Evolutionary conservation across 1,140 invertebrate species (phyloP).

Genomic region (Antheraea pernyi): DNA sequence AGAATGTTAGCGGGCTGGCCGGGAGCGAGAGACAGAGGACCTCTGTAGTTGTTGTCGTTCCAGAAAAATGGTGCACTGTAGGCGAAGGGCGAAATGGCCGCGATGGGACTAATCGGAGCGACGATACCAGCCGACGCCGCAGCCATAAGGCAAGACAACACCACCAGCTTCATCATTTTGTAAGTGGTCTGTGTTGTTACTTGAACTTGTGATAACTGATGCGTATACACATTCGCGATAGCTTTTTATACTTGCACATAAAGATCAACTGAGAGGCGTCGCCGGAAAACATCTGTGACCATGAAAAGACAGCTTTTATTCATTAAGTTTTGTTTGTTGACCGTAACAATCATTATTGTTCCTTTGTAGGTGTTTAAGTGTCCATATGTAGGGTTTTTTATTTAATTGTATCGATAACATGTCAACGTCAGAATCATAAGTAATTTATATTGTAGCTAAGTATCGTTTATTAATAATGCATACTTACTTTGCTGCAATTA

Average conservation of each 20-base stretch:
- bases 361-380: not conserved
- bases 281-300: conserved; percentile 38
- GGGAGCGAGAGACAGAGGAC: conserved; percentile 53
- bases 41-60: conserved; percentile 44
- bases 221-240: conserved; percentile 5
- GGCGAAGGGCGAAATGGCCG: conserved; percentile 18
- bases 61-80: conserved; percentile 12
- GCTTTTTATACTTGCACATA: conserved; percentile 24
- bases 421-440: not conserved
- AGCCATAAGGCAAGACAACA: conserved; percentile 74
- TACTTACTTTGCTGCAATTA: not conserved
- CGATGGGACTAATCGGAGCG: conserved; percentile 40
- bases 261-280: conserved; percentile 28
- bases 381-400: not conserved
- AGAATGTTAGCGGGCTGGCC: conserved; percentile 57
- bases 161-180: conserved; percentile 75
- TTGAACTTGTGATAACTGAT: conserved; percentile 41
- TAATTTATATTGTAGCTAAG: not conserved
- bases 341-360: not conserved
- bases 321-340: not conserved
- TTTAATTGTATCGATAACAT: not conserved
- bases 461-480: not conserved
- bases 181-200: conserved; percentile 51
- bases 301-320: conserved; percentile 42
- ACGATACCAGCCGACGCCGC: conserved; percentile 50